phyloP scores from a whole-genome alignment of 2,888 invertebrate genomes.

The Endomychus coccineus region DNA sequence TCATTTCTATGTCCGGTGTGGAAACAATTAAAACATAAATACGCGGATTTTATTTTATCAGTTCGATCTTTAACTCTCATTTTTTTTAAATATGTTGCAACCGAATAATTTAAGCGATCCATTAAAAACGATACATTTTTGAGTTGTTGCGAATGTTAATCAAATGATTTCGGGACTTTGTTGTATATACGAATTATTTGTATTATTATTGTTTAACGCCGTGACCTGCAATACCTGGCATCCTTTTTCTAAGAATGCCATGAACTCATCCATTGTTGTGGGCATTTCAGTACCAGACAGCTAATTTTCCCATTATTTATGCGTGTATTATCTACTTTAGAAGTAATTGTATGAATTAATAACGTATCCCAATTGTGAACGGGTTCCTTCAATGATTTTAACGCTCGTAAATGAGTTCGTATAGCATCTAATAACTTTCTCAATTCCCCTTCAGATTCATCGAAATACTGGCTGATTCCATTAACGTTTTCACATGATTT shows the following conservation, averaged over 20 bases:
- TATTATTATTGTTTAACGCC: no score
- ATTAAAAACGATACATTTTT: background rate
- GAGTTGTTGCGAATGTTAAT: background rate
- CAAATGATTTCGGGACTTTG: no score
- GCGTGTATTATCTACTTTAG: slow-evolving; percentile 4
- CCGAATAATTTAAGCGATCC: background rate
- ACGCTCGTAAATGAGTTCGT: slow-evolving; percentile 1
- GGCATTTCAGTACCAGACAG: background rate
- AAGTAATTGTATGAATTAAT: slow-evolving; percentile 5
- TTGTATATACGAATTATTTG: no score
- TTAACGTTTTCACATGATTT: slow-evolving; percentile 1
- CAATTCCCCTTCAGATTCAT: background rate
- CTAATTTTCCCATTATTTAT: slow-evolving; percentile 2
- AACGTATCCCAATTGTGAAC: background rate
- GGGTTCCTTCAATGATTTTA: background rate
- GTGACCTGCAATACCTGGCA: no score
- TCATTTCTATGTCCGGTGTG: background rate
- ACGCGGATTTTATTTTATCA: background rate
- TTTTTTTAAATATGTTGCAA: background rate
- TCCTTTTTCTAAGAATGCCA: background rate
- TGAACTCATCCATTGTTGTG: background rate
- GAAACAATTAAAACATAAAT: background rate
- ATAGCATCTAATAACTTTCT: background rate
- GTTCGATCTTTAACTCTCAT: background rate
- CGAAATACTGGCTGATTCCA: background rate